phyloP scores from a whole-genome alignment of 2,888 invertebrate genomes.

The Cheiracanthium punctorium region DNA sequence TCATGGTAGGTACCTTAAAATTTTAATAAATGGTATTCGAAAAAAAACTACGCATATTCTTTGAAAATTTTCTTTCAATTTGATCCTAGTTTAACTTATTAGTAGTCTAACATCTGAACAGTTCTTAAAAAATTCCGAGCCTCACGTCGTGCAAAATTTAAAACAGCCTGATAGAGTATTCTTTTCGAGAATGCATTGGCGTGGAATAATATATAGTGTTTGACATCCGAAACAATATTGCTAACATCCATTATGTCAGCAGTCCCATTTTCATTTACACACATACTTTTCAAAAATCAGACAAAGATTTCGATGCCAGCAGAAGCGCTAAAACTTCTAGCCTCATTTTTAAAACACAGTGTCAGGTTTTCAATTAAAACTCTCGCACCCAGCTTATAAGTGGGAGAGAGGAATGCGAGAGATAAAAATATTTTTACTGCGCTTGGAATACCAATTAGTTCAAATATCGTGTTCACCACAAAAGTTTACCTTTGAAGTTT shows the following conservation, averaged over 20 bases:
- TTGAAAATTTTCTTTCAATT: no score
- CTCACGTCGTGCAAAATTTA: no score
- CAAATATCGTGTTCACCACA: constrained; percentile 41
- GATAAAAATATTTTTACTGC: constrained; percentile 59
- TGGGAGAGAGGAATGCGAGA: constrained; percentile 32
- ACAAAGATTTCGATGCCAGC: background rate
- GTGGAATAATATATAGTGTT: background rate
- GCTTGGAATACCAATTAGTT: constrained; percentile 65
- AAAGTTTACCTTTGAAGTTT: constrained; percentile 68
- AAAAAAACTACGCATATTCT: no score
- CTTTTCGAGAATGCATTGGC: no score
- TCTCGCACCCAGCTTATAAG: background rate
- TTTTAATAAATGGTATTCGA: no score
- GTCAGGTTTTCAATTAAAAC: constrained; percentile 15
- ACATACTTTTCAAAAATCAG: background rate
- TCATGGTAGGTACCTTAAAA: no score
- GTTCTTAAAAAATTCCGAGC: no score
- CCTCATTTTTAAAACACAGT: constrained; percentile 12
- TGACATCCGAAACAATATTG: background rate
- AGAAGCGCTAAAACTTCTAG: background rate
- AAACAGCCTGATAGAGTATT: no score
- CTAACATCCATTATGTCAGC: background rate
- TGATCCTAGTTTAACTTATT: no score
- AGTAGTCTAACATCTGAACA: no score
- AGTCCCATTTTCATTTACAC: background rate